Conservation (phyloP, 1,140 invertebrate genomes). For the Drosophila guanche region DNA sequence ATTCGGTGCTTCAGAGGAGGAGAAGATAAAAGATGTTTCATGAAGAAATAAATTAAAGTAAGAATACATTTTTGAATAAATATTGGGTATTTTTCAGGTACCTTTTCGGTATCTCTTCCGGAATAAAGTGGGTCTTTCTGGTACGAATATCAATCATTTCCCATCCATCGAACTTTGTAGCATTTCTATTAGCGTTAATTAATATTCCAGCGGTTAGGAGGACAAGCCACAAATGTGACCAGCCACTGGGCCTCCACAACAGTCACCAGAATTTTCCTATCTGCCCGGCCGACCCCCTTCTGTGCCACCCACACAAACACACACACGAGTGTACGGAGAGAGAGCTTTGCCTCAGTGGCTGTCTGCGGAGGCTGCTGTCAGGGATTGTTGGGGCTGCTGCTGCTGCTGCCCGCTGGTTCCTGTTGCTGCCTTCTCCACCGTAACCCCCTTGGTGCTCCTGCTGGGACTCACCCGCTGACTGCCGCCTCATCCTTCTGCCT, state of each 20-base stretch:
- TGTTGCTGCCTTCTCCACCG: conserved; percentile 15
- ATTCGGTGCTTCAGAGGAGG: not conserved
- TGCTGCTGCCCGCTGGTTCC: conserved; percentile 51
- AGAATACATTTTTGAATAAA: too few species aligned
- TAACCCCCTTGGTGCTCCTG: too few species aligned
- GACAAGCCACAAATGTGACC: conserved; percentile 63
- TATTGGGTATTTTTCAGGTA: too few species aligned
- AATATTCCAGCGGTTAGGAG: conserved; percentile 64
- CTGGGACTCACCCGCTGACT: too few species aligned
- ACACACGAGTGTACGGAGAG: conserved; percentile 3
- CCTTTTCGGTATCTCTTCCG: too few species aligned
- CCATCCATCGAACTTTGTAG: conserved; percentile 30
- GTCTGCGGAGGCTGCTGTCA: conserved; percentile 30
- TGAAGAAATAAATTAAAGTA: too few species aligned
- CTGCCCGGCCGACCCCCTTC: conserved; percentile 9
- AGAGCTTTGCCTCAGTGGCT: too few species aligned
- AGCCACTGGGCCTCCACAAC: conserved; percentile 35
- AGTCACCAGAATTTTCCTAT: not conserved
- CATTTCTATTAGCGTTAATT: conserved; percentile 79
- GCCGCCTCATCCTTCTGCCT: too few species aligned
- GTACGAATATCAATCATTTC: too few species aligned
- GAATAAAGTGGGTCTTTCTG: not conserved
- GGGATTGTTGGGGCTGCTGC: conserved; percentile 44
- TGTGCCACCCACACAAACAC: conserved; percentile 22
- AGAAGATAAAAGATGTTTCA: not conserved